Percentiles rank a stretch among this genome's conserved stretches.
Conservation (phyloP, 2,113 vertebrate genomes). For the Nanorana parkeri region DNA sequence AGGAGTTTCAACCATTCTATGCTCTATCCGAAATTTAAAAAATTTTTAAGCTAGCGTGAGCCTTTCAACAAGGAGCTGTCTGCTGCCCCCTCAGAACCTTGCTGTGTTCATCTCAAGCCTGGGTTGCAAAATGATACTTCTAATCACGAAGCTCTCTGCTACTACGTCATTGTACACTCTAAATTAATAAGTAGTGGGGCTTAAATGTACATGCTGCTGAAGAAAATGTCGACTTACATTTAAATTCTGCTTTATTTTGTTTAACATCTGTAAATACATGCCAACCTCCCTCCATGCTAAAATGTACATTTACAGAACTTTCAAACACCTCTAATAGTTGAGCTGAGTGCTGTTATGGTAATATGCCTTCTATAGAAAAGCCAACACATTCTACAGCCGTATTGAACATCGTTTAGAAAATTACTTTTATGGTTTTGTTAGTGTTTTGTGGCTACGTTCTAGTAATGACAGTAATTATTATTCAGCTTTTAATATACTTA, state of each 20-base stretch:
- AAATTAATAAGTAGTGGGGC: too few species aligned
- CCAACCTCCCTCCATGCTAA: neutral
- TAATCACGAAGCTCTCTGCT: too few species aligned
- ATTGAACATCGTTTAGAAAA: slow-evolving; percentile 35
- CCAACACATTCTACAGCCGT: slow-evolving; percentile 19
- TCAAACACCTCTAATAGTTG: neutral
- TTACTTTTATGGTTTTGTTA: slow-evolving; percentile 44
- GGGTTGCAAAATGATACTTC: too few species aligned
- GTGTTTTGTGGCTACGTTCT: slow-evolving; percentile 33
- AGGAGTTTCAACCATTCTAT: too few species aligned
- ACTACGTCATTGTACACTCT: too few species aligned
- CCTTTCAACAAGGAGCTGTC: too few species aligned
- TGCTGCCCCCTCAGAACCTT: too few species aligned
- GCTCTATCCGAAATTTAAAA: too few species aligned
- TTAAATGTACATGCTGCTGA: too few species aligned
- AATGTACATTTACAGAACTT: slow-evolving; percentile 4
- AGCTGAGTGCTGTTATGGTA: slow-evolving; percentile 34
- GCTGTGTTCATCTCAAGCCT: too few species aligned
- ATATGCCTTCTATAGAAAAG: neutral
- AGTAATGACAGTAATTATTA: slow-evolving; percentile 43
- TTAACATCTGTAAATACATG: neutral
- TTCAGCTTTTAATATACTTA: slow-evolving; percentile 36
- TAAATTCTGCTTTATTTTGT: neutral
- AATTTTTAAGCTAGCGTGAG: too few species aligned
- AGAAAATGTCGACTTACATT: too few species aligned